Conservation (phyloP, 2,888 invertebrate species). For the Heliothis peltigera region DNA sequence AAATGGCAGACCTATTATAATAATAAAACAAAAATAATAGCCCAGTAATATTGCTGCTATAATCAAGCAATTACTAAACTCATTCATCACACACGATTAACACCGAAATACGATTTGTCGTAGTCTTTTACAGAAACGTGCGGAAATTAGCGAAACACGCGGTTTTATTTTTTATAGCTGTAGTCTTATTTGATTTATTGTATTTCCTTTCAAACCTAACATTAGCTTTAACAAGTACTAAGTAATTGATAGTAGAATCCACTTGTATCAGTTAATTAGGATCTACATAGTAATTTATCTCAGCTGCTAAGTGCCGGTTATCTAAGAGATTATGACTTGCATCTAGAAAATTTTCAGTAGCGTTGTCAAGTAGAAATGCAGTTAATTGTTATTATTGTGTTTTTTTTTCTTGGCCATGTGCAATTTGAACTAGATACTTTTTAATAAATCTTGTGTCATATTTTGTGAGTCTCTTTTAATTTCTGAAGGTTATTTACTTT, state of each 20-base stretch:
- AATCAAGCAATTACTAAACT: conserved; percentile 15
- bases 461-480: conserved; percentile 23
- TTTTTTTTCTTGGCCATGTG: neutral
- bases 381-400: neutral
- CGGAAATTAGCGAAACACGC: conserved; percentile 20
- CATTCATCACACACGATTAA: conserved; percentile 19
- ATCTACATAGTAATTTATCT: conserved; percentile 35
- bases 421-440: conserved; percentile 3
- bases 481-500: too few species aligned
- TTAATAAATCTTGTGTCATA: neutral
- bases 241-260: conserved; percentile 15
- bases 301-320: conserved; percentile 6
- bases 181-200: conserved; percentile 17
- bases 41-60: neutral
- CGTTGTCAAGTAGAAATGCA: conserved; percentile 10
- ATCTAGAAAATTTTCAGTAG: conserved; percentile 6
- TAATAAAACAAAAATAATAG: conserved; percentile 3
- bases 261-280: conserved; percentile 23
- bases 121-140: conserved; percentile 12
- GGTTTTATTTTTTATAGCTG: conserved; percentile 30
- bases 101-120: conserved; percentile 20
- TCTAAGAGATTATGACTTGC: conserved; percentile 15
- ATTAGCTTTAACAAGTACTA: conserved; percentile 13
- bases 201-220: conserved; percentile 19
- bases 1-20: neutral